Evolutionary conservation across 2,888 invertebrate genomes (phyloP).

Genomic region (Calliopum simillimum): DNA sequence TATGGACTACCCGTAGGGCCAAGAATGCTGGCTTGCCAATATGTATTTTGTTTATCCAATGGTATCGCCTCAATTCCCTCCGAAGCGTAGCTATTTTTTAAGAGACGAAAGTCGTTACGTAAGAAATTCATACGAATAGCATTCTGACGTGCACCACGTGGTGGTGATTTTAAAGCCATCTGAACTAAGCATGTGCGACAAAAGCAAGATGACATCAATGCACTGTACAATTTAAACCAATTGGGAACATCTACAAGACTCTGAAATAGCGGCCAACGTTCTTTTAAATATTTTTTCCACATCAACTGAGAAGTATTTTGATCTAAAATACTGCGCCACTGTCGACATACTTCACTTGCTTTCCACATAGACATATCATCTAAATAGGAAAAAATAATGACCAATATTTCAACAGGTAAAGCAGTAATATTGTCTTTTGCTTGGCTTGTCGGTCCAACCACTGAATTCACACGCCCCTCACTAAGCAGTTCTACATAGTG

Average conservation of each 20-base stretch:
- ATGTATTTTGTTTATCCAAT: constrained; percentile 68
- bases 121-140: constrained; percentile 86
- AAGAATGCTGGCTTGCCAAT: constrained; percentile 94
- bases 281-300: constrained; percentile 82
- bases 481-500: constrained; percentile 61
- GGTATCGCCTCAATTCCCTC: constrained; percentile 68
- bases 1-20: constrained; percentile 94
- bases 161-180: constrained; percentile 79
- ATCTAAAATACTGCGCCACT: constrained; percentile 85
- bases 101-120: constrained; percentile 75
- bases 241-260: constrained; percentile 78
- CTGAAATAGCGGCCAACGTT: constrained; percentile 88
- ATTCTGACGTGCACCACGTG: constrained; percentile 78
- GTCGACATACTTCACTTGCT: constrained; percentile 85
- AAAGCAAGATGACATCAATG: constrained; percentile 81
- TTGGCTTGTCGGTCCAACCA: constrained; percentile 16
- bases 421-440: constrained; percentile 53
- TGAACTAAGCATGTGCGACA: constrained; percentile 89
- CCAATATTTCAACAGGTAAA: constrained; percentile 74
- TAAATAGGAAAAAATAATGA: constrained; percentile 88
- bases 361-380: constrained; percentile 94
- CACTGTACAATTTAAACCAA: constrained; percentile 83
- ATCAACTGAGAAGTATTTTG: constrained; percentile 81
- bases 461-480: constrained; percentile 56
- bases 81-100: constrained; percentile 64